phyloP scores from a whole-genome alignment of 2,888 invertebrate genomes.

The Aradus depressus region DNA sequence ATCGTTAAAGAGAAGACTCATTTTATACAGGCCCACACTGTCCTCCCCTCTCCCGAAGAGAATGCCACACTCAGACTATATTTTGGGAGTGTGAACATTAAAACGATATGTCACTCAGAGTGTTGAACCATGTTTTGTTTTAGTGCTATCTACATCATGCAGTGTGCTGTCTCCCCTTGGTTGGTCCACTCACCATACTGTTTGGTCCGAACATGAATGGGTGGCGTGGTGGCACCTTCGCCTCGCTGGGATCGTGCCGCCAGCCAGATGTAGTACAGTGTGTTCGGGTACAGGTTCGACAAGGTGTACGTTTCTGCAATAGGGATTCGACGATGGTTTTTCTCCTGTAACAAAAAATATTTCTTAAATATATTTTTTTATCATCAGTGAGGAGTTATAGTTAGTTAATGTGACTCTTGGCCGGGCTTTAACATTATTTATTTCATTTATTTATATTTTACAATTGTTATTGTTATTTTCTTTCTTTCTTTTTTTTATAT shows the following conservation, averaged over 20 bases:
- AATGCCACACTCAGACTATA: no score
- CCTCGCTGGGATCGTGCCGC: constrained; percentile 88
- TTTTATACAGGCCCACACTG: no score
- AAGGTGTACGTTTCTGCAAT: constrained; percentile 77
- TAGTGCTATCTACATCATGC: constrained; percentile 26
- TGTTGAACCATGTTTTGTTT: constrained; percentile 18
- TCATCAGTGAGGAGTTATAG: no score
- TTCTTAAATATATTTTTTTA: no score
- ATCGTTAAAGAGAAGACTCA: no score
- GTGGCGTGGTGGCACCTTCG: constrained; percentile 90
- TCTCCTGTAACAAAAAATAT: constrained; percentile 44
- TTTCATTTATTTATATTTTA: no score
- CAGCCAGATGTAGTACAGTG: constrained; percentile 92
- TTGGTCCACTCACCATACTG: constrained; percentile 87
- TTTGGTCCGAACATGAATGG: constrained; percentile 87
- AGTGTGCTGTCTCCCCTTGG: constrained; percentile 10
- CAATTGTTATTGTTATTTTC: no score
- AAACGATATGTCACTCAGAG: constrained; percentile 15
- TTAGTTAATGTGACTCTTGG: no score
- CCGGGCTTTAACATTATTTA: no score
- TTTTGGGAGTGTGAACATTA: no score
- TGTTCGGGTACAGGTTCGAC: constrained; percentile 86
- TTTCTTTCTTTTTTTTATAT: no score
- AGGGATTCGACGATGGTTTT: constrained; percentile 57
- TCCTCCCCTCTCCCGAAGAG: no score